These are phyloP conservation scores for Branchellion lobata DNA, from an alignment of 2,888 invertebrate genomes.

Conservation along the genomic window DNA sequence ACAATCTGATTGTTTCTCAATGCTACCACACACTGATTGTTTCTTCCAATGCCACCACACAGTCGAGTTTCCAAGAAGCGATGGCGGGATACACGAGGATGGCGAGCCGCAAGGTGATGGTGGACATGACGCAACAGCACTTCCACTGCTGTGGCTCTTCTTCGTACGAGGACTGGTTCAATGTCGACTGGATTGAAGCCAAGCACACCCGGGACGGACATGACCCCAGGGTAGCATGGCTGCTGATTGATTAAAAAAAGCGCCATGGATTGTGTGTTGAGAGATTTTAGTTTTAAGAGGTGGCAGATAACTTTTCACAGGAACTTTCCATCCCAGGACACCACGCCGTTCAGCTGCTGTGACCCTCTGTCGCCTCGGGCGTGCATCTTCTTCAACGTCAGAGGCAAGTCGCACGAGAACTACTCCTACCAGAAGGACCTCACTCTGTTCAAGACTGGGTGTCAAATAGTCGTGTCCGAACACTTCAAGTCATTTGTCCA, in stretches of 20 bases:
- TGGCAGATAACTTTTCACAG: neutral
- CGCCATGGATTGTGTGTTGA: too few species aligned
- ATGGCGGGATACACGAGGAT: constrained; percentile 4
- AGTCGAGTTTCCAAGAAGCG: constrained; percentile 30
- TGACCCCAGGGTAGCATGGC: neutral
- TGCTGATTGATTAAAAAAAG: too few species aligned
- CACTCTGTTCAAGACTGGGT: neutral
- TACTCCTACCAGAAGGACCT: neutral
- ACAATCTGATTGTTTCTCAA: too few species aligned
- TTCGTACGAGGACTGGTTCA: constrained; percentile 31
- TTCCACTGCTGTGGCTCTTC: constrained; percentile 34
- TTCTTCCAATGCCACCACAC: neutral
- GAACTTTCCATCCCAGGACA: neutral
- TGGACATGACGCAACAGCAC: constrained; percentile 17
- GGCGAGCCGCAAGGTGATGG: constrained; percentile 2
- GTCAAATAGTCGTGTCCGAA: neutral
- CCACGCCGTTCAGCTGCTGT: constrained; percentile 29
- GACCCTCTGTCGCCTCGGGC: neutral
- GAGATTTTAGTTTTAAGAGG: too few species aligned
- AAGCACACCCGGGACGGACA: neutral
- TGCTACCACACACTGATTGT: too few species aligned
- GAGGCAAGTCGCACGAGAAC: neutral
- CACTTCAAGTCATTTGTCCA: neutral
- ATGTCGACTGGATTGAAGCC: neutral
- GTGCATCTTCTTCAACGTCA: constrained; percentile 7